Conservation (phyloP, 2,113 vertebrate species). For the Sitta europaea region DNA sequence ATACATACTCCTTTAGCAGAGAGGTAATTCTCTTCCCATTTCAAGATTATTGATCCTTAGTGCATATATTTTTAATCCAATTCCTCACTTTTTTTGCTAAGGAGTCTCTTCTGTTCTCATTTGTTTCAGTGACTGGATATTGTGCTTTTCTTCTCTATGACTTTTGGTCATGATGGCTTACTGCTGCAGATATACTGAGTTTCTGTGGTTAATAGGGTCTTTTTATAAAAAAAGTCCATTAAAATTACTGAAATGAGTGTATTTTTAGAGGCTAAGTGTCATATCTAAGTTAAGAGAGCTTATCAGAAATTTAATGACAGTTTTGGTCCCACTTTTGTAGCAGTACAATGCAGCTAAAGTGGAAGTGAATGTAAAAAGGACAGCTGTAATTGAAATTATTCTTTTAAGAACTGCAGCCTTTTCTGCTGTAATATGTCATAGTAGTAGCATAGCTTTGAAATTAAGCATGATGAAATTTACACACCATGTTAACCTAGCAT, state of each 20-base stretch:
- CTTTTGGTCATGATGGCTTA: neutral
- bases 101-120: neutral
- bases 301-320: neutral
- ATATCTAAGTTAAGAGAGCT: neutral
- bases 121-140: neutral
- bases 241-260: neutral
- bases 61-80: neutral
- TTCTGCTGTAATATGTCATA: neutral
- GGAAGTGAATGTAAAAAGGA: neutral
- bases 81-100: neutral
- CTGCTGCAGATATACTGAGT: neutral
- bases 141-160: neutral
- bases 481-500: neutral
- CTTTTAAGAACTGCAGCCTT: neutral
- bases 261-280: neutral
- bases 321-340: neutral
- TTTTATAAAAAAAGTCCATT: neutral
- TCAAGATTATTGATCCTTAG: neutral
- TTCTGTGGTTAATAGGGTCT: neutral
- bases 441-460: neutral
- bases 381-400: neutral
- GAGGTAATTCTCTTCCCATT: neutral
- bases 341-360: neutral
- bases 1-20: neutral
- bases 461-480: slow-evolving; percentile 3